A percentile compares a stretch with the other conserved stretches of the same genome.
Evolutionary conservation across 2,113 vertebrate species (phyloP).

Genomic region (Petrocephalus microphthalmus): DNA sequence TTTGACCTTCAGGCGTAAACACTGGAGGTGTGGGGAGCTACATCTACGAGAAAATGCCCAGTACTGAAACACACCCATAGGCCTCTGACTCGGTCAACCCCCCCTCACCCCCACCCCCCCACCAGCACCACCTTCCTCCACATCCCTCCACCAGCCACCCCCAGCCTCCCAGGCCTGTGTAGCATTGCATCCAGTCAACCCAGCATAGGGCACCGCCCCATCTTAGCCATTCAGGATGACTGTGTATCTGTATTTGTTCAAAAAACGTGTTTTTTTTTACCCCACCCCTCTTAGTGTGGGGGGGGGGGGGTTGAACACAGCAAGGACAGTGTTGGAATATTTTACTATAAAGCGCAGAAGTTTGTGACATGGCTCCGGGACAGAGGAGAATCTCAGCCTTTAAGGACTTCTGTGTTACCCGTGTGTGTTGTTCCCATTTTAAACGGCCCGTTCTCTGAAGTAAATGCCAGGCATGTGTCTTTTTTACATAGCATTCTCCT

Average conservation of each 20-base stretch:
- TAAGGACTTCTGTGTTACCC: not conserved
- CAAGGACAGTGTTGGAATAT: not conserved
- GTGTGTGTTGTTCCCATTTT: not conserved
- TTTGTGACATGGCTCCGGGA: not conserved
- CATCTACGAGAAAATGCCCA: constrained; percentile 87
- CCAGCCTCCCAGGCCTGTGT: not conserved
- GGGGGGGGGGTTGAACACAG: not conserved
- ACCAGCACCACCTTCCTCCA: not conserved
- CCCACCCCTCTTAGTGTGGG: not conserved
- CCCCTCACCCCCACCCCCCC: not conserved
- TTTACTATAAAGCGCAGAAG: not conserved
- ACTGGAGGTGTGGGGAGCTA: constrained; percentile 95
- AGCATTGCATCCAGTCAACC: not conserved
- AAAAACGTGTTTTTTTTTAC: not conserved
- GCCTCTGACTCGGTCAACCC: not conserved
- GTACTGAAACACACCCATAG: constrained; percentile 78
- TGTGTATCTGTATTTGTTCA: not conserved
- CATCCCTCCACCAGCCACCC: not conserved
- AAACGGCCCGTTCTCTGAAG: not conserved
- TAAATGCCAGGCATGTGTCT: not conserved
- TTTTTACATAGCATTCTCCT: not conserved
- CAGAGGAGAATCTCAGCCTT: not conserved
- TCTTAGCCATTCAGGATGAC: not conserved
- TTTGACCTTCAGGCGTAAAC: constrained; percentile 75
- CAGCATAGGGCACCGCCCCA: not conserved